Evolutionary conservation across 2,797 vertebrate species (phyloP).

Genomic region (Clarias pachynema): DNA sequence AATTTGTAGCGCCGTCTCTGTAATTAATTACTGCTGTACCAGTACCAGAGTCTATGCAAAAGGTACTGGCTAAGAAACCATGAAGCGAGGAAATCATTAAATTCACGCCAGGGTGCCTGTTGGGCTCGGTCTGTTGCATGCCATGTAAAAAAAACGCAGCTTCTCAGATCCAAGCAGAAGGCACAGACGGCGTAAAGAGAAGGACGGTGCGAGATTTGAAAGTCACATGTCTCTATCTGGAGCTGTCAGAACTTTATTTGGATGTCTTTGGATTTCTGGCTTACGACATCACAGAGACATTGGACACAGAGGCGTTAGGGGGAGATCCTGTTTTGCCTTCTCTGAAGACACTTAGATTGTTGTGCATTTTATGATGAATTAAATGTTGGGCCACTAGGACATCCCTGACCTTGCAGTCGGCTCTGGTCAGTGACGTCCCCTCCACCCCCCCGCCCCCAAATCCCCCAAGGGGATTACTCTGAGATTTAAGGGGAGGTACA

Average conservation of each 20-base stretch:
- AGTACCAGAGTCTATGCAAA: not conserved
- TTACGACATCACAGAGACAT: not conserved
- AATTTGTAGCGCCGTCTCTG: not conserved
- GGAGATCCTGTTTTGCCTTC: not conserved
- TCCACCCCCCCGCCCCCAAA: too few species aligned
- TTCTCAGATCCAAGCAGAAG: conserved; percentile 1
- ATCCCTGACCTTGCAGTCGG: not conserved
- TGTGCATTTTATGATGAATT: not conserved
- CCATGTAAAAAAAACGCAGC: conserved; percentile 35
- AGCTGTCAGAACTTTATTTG: not conserved
- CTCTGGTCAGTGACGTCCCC: not conserved
- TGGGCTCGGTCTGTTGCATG: conserved; percentile 29
- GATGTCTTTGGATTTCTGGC: not conserved
- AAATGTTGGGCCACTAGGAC: not conserved
- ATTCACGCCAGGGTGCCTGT: conserved; percentile 21
- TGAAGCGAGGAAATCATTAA: conserved; percentile 43
- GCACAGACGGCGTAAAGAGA: not conserved
- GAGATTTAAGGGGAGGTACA: conserved; percentile 47
- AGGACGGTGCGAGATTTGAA: not conserved
- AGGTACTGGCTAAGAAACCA: conserved; percentile 13
- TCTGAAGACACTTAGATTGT: not conserved
- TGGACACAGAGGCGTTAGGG: too few species aligned
- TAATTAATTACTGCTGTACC: not conserved
- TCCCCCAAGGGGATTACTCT: not conserved
- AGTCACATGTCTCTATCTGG: conserved; percentile 8